Evolutionary conservation across 2,888 invertebrate genomes (phyloP), one percentile per base, ranked within the genome.

Genomic region (Acronicta alni): DNA sequence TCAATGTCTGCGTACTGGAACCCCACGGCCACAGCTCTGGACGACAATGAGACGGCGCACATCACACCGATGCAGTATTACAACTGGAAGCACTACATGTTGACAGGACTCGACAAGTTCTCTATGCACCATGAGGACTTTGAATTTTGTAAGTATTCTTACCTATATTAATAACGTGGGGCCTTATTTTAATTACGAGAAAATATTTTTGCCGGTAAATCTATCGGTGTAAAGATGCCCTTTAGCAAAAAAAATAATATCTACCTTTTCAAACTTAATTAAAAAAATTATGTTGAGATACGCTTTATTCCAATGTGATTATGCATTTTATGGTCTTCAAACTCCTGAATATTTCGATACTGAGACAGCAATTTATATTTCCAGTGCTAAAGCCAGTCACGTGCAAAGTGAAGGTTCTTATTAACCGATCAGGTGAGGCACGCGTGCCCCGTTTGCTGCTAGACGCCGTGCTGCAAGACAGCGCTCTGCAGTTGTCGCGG

Each of bases 1-100:
- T 97, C 97, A 0, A 91, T 97, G 15, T 97, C 97, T 0, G 84
- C 96, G 0, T 98, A 98, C 87, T 96, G 97, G 96, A 97, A 97
- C 88, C 95, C 96, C 0, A 91, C 93, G 32, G 91, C 93, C 44
- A 90, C 93, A 9, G 90, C 93, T 23, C 80, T 96, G 82, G 95
- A 95, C 70, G 92, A 95, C 83, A 83, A 94, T 75, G 89, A 95
- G 83, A 88, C 95, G 0, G 94, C 93, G 0, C 88, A 94, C 66
- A 94, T 94, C 47, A 94, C 94, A 0, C 94, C 93, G 26, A 95
- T 89, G 86, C 94, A 95, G 85, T 96, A 95, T 77, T 96, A 96
- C 68, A 94, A 95, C 83, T 97, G 97, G 97, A 96, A 97, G 81
- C 96, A 96, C 74, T 95, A 96, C 48, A 96, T 97, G 96, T 95